Evolutionary conservation across 2,113 vertebrate species (phyloP), one percentile per base, ranked within the genome.

Genomic region (Oreochromis tanganicae): DNA sequence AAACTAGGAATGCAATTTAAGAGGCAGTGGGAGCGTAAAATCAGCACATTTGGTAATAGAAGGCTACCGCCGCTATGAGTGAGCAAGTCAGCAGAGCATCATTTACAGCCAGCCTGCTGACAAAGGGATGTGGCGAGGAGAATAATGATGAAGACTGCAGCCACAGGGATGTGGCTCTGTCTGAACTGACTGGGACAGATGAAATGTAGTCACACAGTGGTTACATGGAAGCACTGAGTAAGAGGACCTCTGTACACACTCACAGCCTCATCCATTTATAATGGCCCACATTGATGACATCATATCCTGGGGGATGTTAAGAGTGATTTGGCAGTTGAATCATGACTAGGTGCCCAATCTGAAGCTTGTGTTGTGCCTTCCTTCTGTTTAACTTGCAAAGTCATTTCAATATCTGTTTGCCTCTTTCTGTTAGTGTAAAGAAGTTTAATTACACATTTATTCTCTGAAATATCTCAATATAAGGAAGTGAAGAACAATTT

Each of bases 231-330:
- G 80, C 4, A 78, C 61, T 90, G 94, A 93, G 80, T 92, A 87
- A 94, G 84, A 87, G n/a, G 32, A 71, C 54, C 54, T 12, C 75
- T 17, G 14, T n/a, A 68, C 61, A 83, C 83, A 88, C 84, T 87
- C 88, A 88, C 89, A 59, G 82, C 13, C 85, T 85, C 90, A 85
- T 88, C 87, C 81, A 87, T 94, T 91, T 82, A 41, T 87, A 90
- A 92, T 82, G 88, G 63, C 56, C 85, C 56, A 78, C 41, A 14
- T 73, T 87, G 84, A 90, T 93, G 94, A 94, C 91, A 93, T 95
- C 92, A 95, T 41, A 32, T 38, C 81, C 61, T 50, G 27, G 48
- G 38, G 79, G 87, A 52, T 68, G 80, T 71, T 89, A 84, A 6
- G 80, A 93, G 46, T 78, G 87, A 94, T 52, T 29, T 54, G 80